These are phyloP conservation scores for Strix uralensis DNA, from an alignment of 2,113 vertebrate species.

Conservation along the genomic window DNA sequence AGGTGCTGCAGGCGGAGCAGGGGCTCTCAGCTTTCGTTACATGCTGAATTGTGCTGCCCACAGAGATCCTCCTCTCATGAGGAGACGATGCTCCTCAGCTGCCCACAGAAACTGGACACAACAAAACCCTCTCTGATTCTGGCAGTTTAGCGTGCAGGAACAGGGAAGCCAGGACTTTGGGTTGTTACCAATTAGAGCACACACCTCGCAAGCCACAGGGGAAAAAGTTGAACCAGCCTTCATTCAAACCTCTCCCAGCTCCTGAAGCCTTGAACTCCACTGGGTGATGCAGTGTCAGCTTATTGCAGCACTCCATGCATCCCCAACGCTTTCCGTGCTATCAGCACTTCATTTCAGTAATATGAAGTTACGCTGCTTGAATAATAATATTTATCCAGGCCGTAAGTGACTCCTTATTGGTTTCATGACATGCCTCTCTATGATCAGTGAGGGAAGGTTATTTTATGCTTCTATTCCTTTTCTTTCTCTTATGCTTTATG, in stretches of 20 bases:
- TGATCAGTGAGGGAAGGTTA: background rate
- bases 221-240: background rate
- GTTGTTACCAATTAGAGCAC: background rate
- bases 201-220: background rate
- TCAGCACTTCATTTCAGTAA: background rate
- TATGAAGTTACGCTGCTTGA: background rate
- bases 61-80: background rate
- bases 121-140: background rate
- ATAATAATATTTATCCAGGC: background rate
- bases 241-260: background rate
- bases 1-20: background rate
- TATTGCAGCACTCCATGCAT: background rate
- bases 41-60: accelerated
- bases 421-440: background rate
- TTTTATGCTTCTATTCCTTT: background rate
- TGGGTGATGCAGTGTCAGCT: background rate
- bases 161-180: background rate
- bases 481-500: background rate
- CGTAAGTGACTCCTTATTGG: background rate
- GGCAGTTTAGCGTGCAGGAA: background rate
- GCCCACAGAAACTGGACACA: background rate
- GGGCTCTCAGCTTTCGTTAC: accelerated
- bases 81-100: background rate
- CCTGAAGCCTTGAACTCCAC: background rate
- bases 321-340: background rate